Percentiles rank a stretch among this genome's conserved stretches.
Conservation (phyloP, 2,797 vertebrate species). For the Borostomias antarcticus region DNA sequence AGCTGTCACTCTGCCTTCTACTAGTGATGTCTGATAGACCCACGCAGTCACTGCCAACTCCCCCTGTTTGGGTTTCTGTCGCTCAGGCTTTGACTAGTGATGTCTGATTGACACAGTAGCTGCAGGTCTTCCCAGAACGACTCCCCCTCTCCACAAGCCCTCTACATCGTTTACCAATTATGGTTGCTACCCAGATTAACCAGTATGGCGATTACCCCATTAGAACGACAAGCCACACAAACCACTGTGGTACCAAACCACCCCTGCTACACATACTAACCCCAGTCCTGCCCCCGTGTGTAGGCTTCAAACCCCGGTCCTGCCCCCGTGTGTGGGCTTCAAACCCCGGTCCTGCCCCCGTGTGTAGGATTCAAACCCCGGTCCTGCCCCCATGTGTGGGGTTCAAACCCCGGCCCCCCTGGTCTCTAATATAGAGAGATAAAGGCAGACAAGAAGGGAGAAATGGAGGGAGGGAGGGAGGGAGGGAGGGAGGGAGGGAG, state of each 20-base stretch:
- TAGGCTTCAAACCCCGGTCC: not conserved
- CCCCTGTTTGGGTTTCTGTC: not conserved
- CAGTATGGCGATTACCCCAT: too few species aligned
- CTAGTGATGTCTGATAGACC: not conserved
- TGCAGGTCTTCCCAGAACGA: too few species aligned
- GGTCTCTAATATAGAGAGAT: not conserved
- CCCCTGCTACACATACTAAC: not conserved
- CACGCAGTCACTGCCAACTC: not conserved
- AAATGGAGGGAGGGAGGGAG: too few species aligned
- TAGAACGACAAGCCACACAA: too few species aligned
- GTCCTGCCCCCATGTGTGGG: too few species aligned
- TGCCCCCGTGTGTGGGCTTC: too few species aligned
- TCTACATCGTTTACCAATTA: not conserved
- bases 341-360: too few species aligned
- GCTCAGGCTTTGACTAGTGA: not conserved
- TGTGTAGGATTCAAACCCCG: not conserved
- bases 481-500: slow-evolving; percentile 12
- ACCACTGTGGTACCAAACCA: not conserved
- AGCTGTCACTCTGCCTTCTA: not conserved
- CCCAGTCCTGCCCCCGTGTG: not conserved
- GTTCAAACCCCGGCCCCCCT: too few species aligned
- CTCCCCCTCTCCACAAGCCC: not conserved
- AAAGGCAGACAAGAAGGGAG: too few species aligned
- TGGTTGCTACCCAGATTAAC: not conserved
- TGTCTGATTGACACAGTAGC: not conserved